Evolutionary conservation across 1,140 invertebrate species (phyloP), one percentile per base, ranked within the genome.

Genomic region (Camponotus floridanus): DNA sequence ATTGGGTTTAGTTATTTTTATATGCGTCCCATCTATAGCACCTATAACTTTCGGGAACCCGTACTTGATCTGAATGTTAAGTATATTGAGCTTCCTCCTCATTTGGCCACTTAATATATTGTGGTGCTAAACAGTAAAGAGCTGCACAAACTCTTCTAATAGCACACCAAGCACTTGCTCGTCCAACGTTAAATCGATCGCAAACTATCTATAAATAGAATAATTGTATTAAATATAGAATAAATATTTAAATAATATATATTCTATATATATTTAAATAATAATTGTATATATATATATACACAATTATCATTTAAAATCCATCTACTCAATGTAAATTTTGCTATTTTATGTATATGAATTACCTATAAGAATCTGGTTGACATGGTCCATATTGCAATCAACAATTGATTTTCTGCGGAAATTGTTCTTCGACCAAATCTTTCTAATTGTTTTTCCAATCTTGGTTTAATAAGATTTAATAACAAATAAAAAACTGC

Each of bases 121-220:
- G 33, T n/a, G 33, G n/a, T 59, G 33, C 55, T 74, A 74, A 74
- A 8, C 18, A 15, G 21, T 59, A 74, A 59, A 74, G n/a, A 5
- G 33, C 71, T 74, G 33, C 4, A 26, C 51, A 74, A 3, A 74
- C 51, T 74, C 55, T 74, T 59, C 33, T 59, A 39, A 15, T 4
- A 59, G 51, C 51, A 57, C 51, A 51, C 33, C 71, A 74, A 74
- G 51, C 71, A 57, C 31, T 74, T 57, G 71, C 71, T 21, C 48
- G 71, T 74, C 48, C 71, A 57, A 71, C 48, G 18, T 71, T 71
- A 2, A 51, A 51, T 71, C 45, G 26, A 5, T 51, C 45, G 45
- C 68, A 73, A 51, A 73, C 48, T 36, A 73, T 36, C 70, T 74
- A 36, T 74, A 26, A 26, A 26, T 36, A 21, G 8, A 61, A 26